Evolutionary conservation across 2,888 invertebrate species (phyloP).

Genomic region (Neoitamus cyanurus): DNA sequence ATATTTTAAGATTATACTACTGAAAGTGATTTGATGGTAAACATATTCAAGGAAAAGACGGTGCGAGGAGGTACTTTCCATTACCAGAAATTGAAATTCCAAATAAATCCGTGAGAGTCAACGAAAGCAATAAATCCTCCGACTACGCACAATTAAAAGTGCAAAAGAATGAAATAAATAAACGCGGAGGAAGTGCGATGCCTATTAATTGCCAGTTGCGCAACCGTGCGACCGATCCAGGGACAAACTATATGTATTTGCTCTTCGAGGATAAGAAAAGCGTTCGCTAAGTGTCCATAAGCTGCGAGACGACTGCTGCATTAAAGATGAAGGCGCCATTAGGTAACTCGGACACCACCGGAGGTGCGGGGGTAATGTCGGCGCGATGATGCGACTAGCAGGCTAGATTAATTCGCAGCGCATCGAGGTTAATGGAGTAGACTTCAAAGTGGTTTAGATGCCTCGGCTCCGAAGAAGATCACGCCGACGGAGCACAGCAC

Average conservation of each 20-base stretch:
- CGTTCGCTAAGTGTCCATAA: neutral
- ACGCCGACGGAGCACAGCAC: neutral
- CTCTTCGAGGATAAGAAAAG: neutral
- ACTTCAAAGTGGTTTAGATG: neutral
- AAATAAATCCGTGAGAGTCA: neutral
- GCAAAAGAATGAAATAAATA: neutral
- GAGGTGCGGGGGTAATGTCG: neutral
- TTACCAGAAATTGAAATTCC: neutral
- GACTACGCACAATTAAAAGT: neutral
- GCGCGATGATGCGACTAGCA: neutral
- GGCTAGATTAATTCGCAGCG: neutral
- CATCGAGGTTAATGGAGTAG: neutral
- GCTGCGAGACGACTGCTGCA: neutral
- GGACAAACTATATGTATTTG: neutral
- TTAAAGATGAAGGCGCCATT: neutral
- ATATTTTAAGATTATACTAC: neutral
- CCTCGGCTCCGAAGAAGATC: neutral
- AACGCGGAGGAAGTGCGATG: neutral
- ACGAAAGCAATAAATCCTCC: neutral
- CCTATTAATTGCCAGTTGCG: neutral
- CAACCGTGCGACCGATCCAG: neutral
- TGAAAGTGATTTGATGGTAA: neutral
- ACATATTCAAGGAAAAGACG: neutral
- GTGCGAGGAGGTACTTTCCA: neutral
- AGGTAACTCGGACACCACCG: neutral